Evolutionary conservation across 2,888 invertebrate genomes (phyloP), one percentile per base, ranked within the genome.

Genomic region (Zygothrica quintamaculata): DNA sequence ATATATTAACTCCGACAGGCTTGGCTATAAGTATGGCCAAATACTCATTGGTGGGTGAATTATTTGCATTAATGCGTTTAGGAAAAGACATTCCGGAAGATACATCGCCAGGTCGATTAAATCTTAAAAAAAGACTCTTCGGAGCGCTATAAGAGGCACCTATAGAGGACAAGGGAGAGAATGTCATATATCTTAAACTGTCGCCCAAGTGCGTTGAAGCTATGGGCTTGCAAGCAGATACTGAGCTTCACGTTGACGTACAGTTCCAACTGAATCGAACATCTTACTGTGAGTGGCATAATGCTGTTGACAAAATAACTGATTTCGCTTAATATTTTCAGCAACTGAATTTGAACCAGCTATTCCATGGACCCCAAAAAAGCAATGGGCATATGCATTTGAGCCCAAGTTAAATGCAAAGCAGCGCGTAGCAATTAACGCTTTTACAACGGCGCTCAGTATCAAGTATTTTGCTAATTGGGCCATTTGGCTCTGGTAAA

Each of bases 401-500:
- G 94, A 95, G 77, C 90, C 92, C 0, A 92, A 93, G 65, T 89
- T 96, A 36, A 96, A 96, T 91, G 92, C 94, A 8, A 95, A 95
- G 81, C 96, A 97, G 88, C 94, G 94, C 76, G 95, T 95, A 87
- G 96, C 96, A 0, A 93, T 96, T 1, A 93, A 94, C 48, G 94
- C 95, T 4, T 96, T 96, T 64, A 95, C 95, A 11, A 93, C 95
- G 6, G 93, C 95, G 0, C 89, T 92, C 12, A 92, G 92, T 52
- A 91, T 93, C 12, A 92, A 92, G 52, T 0, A 94, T 96, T 60
- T 90, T 96, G 42, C 92, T 96, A 5, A 94, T 95, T 47, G 94
- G 95, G 0, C 96, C 96, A 0, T 96, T 95, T 90, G 96, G 96
- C n/a, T 96, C 96, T 0, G 96, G 96, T 0, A 97, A 97, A 88